Evolutionary conservation across 1,140 invertebrate genomes (phyloP), one percentile per base, ranked within the genome.

Genomic region (Megalopta genalis): DNA sequence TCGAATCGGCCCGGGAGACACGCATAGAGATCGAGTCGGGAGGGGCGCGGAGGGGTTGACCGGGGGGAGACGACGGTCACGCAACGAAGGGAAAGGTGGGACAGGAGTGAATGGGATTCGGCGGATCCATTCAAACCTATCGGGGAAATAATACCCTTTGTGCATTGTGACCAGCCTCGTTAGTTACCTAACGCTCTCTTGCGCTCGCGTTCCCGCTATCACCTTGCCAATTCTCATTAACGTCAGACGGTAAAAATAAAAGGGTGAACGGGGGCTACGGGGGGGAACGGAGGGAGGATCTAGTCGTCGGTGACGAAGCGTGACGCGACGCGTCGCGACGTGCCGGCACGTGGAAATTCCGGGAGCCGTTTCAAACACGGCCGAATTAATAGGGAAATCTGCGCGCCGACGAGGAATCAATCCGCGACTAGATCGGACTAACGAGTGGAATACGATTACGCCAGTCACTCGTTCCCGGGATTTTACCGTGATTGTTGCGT

Each of bases 141-240:
- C 76, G 72, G 65, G 42, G 62, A 74, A 86, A 85, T 86, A 86
- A 86, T 85, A 79, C 83, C 83, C 80, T 86, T 86, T 86, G 85
- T 86, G 77, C 83, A 65, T 69, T 75, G 79, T 64, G 80, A 54
- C 76, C 76, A 69, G 64, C 62, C 80, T 85, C 84, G 84, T 86
- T 86, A 86, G 84, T 82, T 86, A 86, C 72, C 67, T 42, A 67
- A 77, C 78, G 77, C 67, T 69, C 25, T 66, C 6, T 39, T 21
- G 37, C 59, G 76, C 63, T 16, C 32, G 54, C 52, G 59, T 60
- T 67, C 42, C 64, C 32, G 70, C 74, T 72, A 75, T 84, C 64
- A 39, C 72, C 64, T 76, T 86, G 82, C 76, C 84, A 82, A 85
- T 83, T 86, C 85, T 86, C 80, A 85, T 86, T 85, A 86, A 74